Evolutionary conservation across 92 coral and sea anemone species (phyloP).

Genomic region (Porites lobata): DNA sequence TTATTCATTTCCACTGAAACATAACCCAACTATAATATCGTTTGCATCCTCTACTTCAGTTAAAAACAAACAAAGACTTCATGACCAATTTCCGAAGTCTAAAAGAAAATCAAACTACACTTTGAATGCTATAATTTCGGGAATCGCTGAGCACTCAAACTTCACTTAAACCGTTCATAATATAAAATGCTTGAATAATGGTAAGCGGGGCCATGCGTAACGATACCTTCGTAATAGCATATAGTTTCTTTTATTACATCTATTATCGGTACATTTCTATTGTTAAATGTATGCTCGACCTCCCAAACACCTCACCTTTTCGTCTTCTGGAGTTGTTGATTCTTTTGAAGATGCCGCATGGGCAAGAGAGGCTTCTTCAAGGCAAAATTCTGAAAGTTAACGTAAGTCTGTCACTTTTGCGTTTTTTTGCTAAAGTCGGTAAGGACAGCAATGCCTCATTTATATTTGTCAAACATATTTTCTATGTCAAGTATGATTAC

Average conservation of each 20-base stretch:
- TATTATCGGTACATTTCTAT: too few relatives aligned
- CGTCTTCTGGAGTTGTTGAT: constrained; percentile 17
- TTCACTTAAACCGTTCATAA: constrained; percentile 10
- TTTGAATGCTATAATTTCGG: neutral
- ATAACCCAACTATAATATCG: neutral
- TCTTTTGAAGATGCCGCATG: constrained; percentile 14
- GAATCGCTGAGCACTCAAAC: constrained; percentile 16
- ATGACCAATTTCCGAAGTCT: constrained; percentile 16
- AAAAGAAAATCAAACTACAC: constrained; percentile 19
- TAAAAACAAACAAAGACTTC: constrained; percentile 9
- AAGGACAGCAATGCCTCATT: neutral
- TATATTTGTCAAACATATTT: constrained; percentile 6
- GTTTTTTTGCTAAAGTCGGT: neutral
- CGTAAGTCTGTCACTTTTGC: constrained; percentile 5
- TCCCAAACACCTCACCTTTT: constrained; percentile 7
- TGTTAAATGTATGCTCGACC: too few relatives aligned
- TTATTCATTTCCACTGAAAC: constrained; percentile 24
- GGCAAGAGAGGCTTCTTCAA: constrained; percentile 19
- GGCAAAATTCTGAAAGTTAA: constrained; percentile 29
- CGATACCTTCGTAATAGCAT: too few relatives aligned
- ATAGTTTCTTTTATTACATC: too few relatives aligned
- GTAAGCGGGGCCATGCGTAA: too few relatives aligned
- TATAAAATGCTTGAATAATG: neutral
- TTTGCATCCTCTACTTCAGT: neutral
- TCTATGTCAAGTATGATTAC: neutral